A percentile compares a stretch with the other conserved stretches of the same genome.
phyloP scores from a whole-genome alignment of 2,113 vertebrate genomes.

The Macrotus californicus region DNA sequence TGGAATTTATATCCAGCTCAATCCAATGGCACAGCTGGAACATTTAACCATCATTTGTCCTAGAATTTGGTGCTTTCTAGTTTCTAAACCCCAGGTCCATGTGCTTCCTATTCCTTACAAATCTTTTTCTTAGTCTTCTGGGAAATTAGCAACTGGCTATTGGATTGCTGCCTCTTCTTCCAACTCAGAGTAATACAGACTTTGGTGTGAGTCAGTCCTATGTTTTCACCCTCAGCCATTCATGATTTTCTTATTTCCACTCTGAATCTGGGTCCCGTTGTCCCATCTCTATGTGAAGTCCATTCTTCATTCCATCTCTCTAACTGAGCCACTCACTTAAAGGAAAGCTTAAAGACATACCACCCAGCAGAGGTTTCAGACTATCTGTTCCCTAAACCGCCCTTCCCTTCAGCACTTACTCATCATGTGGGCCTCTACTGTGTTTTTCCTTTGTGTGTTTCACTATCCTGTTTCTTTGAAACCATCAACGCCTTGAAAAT shows the following conservation, averaged over 20 bases:
- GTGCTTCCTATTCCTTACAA: neutral
- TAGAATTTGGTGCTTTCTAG: neutral
- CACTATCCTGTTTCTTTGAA: neutral
- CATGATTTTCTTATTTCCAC: neutral
- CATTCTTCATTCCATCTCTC: neutral
- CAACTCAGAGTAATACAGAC: neutral
- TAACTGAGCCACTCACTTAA: neutral
- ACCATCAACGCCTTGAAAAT: neutral
- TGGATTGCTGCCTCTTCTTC: neutral
- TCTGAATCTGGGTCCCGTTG: neutral
- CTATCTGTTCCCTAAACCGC: neutral
- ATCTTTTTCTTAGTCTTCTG: neutral
- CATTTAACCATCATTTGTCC: neutral
- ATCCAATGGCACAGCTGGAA: neutral
- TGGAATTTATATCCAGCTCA: neutral
- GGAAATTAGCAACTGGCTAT: neutral
- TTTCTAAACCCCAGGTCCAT: neutral
- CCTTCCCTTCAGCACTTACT: neutral
- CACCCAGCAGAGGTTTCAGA: neutral
- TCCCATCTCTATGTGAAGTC: neutral
- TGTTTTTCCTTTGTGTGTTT: neutral
- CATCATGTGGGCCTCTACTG: neutral
- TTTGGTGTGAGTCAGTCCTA: neutral
- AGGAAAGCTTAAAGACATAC: neutral
- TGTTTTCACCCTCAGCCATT: neutral